Evolutionary conservation across 1,140 invertebrate genomes (phyloP).

Genomic region (Meloidogyne hapla): DNA sequence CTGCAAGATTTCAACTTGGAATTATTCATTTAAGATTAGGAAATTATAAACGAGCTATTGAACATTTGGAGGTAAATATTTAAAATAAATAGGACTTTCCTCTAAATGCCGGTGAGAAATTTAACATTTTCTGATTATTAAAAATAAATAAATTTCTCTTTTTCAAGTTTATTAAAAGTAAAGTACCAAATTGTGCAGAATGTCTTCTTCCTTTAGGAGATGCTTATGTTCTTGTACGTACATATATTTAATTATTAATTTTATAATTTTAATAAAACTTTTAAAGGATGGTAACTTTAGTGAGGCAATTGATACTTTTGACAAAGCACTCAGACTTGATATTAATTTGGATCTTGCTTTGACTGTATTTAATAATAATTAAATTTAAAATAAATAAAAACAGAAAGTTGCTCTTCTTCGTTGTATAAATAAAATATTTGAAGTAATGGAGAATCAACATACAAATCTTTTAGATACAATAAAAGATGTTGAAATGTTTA

Average conservation of each 20-base stretch:
- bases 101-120: too few species aligned
- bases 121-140: too few species aligned
- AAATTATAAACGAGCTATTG: slow-evolving; percentile 12
- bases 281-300: slow-evolving; percentile 24
- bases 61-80: slow-evolving; percentile 19
- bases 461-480: slow-evolving; percentile 20
- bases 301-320: slow-evolving; percentile 13
- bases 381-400: slow-evolving; percentile 6
- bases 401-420: slow-evolving; percentile 12
- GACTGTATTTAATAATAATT: slow-evolving; percentile 19
- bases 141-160: neutral
- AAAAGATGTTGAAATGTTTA: slow-evolving; percentile 16
- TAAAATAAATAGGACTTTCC: too few species aligned
- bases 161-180: slow-evolving; percentile 7
- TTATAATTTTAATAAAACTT: neutral
- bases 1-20: slow-evolving; percentile 28
- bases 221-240: slow-evolving; percentile 24
- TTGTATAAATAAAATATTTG: slow-evolving; percentile 18
- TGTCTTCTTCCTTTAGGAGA: slow-evolving; percentile 23
- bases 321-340: slow-evolving; percentile 1
- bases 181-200: neutral
- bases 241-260: neutral
- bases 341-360: neutral
- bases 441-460: slow-evolving; percentile 33
- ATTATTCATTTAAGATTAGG: slow-evolving; percentile 9